Evolutionary conservation across 2,797 vertebrate genomes (phyloP).

Genomic region (Mus caroli): DNA sequence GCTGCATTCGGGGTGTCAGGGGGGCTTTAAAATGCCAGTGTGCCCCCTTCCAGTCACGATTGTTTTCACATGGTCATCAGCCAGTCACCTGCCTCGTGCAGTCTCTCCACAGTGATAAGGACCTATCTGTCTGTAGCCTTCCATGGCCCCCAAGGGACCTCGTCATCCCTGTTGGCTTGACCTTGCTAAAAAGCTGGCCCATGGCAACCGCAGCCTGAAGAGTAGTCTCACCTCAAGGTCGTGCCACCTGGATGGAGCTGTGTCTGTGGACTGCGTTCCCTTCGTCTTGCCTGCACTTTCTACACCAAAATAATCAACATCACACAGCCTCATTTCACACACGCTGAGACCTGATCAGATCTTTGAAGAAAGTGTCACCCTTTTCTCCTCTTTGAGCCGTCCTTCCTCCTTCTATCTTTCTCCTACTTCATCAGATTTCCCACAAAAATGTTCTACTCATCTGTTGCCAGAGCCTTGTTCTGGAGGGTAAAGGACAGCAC

Average conservation of each 20-base stretch:
- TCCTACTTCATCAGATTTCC: background rate
- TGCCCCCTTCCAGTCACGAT: background rate
- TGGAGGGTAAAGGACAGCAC: background rate
- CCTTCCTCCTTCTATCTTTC: background rate
- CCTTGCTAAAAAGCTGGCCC: background rate
- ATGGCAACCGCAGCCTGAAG: rapidly evolving
- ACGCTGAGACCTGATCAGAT: background rate
- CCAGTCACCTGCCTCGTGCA: background rate
- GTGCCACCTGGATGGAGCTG: rapidly evolving
- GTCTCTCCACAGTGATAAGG: background rate
- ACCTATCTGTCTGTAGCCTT: background rate
- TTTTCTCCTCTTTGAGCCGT: background rate
- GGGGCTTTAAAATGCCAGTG: background rate
- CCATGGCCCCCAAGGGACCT: background rate
- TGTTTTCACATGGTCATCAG: constrained; percentile 28
- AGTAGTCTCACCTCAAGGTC: rapidly evolving
- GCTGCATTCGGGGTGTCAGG: background rate
- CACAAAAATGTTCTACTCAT: background rate
- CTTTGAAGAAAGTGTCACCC: background rate
- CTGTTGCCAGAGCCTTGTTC: background rate
- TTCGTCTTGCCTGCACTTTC: background rate
- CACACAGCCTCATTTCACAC: background rate
- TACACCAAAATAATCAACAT: background rate
- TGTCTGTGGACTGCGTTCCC: rapidly evolving
- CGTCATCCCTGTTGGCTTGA: background rate